A percentile compares a stretch with the other conserved stretches of the same genome.
phyloP scores from a whole-genome alignment of 2,888 invertebrate genomes.

The Pterostichus madidus region DNA sequence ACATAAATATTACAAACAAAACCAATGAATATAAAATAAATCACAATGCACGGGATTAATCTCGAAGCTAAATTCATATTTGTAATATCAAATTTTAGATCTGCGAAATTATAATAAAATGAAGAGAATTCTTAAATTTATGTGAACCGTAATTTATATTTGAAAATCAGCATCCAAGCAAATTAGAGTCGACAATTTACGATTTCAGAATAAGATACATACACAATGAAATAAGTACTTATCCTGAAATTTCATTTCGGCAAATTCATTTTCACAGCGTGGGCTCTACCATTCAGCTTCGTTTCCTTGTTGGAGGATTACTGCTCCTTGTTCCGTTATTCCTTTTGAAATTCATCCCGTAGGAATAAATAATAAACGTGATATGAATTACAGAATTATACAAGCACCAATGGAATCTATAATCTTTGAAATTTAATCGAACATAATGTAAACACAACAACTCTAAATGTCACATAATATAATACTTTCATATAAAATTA shows the following conservation, averaged over 20 bases:
- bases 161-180: slow-evolving; percentile 41
- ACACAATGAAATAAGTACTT: slow-evolving; percentile 49
- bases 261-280: slow-evolving; percentile 41
- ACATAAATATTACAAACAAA: too few relatives aligned
- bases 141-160: slow-evolving; percentile 14
- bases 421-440: slow-evolving; percentile 28
- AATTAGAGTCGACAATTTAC: slow-evolving; percentile 41
- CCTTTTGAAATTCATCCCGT: slow-evolving; percentile 46
- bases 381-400: slow-evolving; percentile 38
- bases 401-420: not conserved
- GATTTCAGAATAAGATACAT: slow-evolving; percentile 45
- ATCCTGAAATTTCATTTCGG: slow-evolving; percentile 46
- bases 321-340: slow-evolving; percentile 36
- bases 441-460: not conserved
- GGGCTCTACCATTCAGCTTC: slow-evolving; percentile 13
- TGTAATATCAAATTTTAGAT: too few relatives aligned
- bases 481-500: too few relatives aligned
- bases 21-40: too few relatives aligned
- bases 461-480: too few relatives aligned
- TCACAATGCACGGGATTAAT: too few relatives aligned
- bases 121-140: slow-evolving; percentile 17
- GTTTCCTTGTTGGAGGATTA: slow-evolving; percentile 16
- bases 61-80: too few relatives aligned
- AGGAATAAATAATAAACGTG: slow-evolving; percentile 54
- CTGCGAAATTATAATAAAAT: slow-evolving; percentile 5